Evolutionary conservation across 2,113 vertebrate species (phyloP).

Genomic region (Microtus montanus): DNA sequence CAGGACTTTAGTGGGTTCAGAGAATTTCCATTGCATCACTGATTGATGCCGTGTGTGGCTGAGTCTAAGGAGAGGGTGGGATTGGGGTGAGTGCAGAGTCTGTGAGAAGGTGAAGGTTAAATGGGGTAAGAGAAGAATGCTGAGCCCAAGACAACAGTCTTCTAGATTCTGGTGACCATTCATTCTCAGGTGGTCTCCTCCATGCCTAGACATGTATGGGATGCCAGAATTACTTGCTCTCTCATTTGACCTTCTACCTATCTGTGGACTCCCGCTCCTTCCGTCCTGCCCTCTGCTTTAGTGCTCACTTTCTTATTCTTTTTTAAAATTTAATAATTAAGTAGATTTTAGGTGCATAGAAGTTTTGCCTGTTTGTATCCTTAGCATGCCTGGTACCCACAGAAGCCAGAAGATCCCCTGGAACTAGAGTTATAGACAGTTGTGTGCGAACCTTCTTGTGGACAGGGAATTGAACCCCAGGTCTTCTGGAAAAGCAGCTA

Average conservation of each 20-base stretch:
- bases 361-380: background rate
- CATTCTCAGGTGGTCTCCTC: background rate
- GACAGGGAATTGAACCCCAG: background rate
- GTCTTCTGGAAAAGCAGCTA: background rate
- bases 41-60: background rate
- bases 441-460: background rate
- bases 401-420: background rate
- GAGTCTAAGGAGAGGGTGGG: background rate
- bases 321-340: background rate
- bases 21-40: background rate
- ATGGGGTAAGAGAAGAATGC: background rate
- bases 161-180: background rate
- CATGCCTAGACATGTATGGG: background rate
- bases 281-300: background rate
- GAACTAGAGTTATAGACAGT: background rate
- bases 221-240: background rate
- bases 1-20: background rate
- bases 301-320: constrained; percentile 1
- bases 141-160: background rate
- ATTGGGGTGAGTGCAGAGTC: background rate
- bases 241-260: background rate
- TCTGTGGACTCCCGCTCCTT: background rate
- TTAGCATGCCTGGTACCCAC: background rate
- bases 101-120: background rate
- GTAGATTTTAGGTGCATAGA: background rate